Evolutionary conservation across 2,888 invertebrate species (phyloP), one percentile per base, ranked within the genome.

Genomic region (Ligdia adustata): DNA sequence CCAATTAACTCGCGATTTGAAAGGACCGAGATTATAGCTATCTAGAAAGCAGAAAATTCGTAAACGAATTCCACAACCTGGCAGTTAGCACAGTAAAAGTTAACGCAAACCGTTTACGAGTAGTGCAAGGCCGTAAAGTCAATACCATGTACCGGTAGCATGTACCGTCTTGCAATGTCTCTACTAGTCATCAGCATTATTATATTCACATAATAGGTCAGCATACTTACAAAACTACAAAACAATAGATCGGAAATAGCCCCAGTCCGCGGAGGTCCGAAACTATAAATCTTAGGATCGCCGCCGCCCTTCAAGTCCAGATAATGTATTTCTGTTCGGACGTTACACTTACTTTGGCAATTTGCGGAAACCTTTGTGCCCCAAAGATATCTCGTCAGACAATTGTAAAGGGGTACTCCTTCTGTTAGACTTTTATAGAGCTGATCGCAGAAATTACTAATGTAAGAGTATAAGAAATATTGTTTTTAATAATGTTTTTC

Each of bases 241-340:
- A 54, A 60, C 59, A 60, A 53, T 57, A 55, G 46, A 44, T 67
- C 65, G 85, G 85, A 86, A 87, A 85, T 85, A 69, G 80, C 78
- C 68, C 73, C 69, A 75, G 69, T 66, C 72, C 71, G 67, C 58
- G 59, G 52, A 61, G 70, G 76, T 72, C 80, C 72, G 66, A 79
- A 64, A 71, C 74, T 69, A 83, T 83, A 83, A 84, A 84, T 83
- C 80, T 79, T 64, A 72, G 75, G 76, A 79, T 81, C 74, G 78
- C 75, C 67, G 64, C 64, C 62, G 64, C 69, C 73, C 82, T 76
- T 81, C 84, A 76, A 75, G 74, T 72, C 79, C 77, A 75, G 88
- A 87, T 90, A 90, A 89, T 89, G 88, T 89, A 88, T 90, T 90
- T 88, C 83, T 76, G 87, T 89, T 88, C 88, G 85, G 83, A 83